Percentiles rank a stretch among this genome's conserved stretches.
Evolutionary conservation across 1,140 invertebrate genomes (phyloP).

Genomic region (Drosophila subobscura): DNA sequence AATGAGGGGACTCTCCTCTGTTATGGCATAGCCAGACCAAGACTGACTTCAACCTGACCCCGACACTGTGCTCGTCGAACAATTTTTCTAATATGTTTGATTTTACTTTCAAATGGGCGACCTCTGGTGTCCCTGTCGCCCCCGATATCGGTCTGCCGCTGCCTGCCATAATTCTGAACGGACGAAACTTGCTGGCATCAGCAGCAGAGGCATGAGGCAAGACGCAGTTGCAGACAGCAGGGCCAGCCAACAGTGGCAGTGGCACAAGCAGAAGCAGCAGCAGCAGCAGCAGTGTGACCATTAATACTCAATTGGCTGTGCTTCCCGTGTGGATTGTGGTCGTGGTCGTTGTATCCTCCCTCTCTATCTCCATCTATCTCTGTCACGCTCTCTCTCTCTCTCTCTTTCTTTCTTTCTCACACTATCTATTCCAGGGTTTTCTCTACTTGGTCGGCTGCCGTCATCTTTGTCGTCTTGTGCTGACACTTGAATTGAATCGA

Average conservation of each 20-base stretch:
- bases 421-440: conserved; percentile 21
- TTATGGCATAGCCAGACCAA: too few relatives aligned
- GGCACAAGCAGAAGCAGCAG: conserved; percentile 32
- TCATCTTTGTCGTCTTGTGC: conserved; percentile 74
- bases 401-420: background rate
- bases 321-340: conserved; percentile 79
- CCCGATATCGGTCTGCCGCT: conserved; percentile 3
- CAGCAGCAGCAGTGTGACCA: conserved; percentile 65
- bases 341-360: conserved; percentile 16
- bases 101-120: conserved; percentile 80
- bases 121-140: conserved; percentile 24
- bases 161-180: conserved; percentile 68
- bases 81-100: conserved; percentile 79
- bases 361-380: background rate
- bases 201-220: conserved; percentile 42
- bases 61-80: conserved; percentile 26
- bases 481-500: conserved; percentile 82
- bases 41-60: conserved; percentile 4
- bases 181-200: conserved; percentile 76
- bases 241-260: conserved; percentile 42
- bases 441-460: conserved; percentile 44
- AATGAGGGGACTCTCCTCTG: too few relatives aligned
- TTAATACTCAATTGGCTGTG: conserved; percentile 82
- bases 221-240: conserved; percentile 20
- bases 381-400: background rate